A percentile compares a stretch with the other conserved stretches of the same genome.
These are phyloP conservation scores for Epizoanthus fatuus DNA, from an alignment of 92 coral and sea anemone genomes.

Conservation along the genomic window DNA sequence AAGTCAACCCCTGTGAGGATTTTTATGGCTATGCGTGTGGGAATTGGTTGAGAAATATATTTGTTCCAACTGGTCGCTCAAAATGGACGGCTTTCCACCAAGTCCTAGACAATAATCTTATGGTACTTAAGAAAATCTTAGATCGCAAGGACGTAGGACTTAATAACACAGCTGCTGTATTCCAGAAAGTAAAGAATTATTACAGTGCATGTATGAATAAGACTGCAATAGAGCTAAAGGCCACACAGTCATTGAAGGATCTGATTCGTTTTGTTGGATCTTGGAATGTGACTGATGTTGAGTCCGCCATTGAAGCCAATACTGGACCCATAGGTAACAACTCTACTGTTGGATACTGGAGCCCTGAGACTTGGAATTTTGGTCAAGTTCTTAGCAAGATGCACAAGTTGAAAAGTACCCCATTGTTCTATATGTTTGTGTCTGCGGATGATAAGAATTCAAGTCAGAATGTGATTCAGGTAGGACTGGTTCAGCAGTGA, in stretches of 20 bases:
- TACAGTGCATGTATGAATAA: slow-evolving; percentile 88
- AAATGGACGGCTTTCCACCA: slow-evolving; percentile 95
- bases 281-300: slow-evolving; percentile 73
- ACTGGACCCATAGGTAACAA: slow-evolving; percentile 42
- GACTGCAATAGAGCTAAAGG: slow-evolving; percentile 65
- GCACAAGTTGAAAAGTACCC: slow-evolving; percentile 97
- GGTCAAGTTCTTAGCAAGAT: slow-evolving; percentile 94
- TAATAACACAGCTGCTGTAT: slow-evolving; percentile 75
- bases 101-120: slow-evolving; percentile 78
- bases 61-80: slow-evolving; percentile 79
- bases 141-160: slow-evolving; percentile 60
- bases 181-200: slow-evolving; percentile 80
- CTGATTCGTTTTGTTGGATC: slow-evolving; percentile 91
- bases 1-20: slow-evolving; percentile 88
- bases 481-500: slow-evolving; percentile 10
- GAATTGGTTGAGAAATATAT: slow-evolving; percentile 77
- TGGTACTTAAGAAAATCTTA: slow-evolving; percentile 81
- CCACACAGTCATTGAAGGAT: slow-evolving; percentile 79
- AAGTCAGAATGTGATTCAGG: slow-evolving; percentile 94
- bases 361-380: slow-evolving; percentile 97
- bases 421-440: slow-evolving; percentile 98
- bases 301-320: not conserved
- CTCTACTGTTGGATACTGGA: slow-evolving; percentile 70
- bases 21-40: slow-evolving; percentile 95
- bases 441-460: slow-evolving; percentile 97